A percentile compares a stretch with the other conserved stretches of the same genome.
phyloP scores from a whole-genome alignment of 2,113 vertebrate genomes.

The Chaetops frenatus region DNA sequence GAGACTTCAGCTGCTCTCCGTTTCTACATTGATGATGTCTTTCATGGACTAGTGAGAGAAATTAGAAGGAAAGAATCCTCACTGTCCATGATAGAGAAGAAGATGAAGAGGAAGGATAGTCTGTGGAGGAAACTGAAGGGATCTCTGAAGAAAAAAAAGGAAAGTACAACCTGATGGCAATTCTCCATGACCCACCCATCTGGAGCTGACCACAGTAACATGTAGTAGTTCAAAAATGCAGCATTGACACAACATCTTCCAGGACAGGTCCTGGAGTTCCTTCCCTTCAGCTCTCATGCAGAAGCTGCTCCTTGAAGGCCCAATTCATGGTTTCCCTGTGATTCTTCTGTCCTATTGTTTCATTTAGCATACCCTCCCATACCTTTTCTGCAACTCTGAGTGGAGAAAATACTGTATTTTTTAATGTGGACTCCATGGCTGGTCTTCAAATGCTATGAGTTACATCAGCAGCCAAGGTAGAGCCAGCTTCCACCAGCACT shows the following conservation, averaged over 20 bases:
- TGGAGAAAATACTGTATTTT: not conserved
- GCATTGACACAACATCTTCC: constrained; percentile 12
- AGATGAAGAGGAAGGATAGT: constrained; percentile 70
- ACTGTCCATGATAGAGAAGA: constrained; percentile 65
- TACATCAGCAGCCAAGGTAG: not conserved
- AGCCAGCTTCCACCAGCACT: not conserved
- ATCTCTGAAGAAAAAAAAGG: constrained; percentile 75
- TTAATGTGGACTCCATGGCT: not conserved
- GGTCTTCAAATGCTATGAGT: not conserved
- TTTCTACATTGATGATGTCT: constrained; percentile 81
- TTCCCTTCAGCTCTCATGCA: not conserved
- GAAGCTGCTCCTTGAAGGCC: not conserved
- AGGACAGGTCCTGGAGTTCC: not conserved
- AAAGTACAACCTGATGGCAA: constrained; percentile 60
- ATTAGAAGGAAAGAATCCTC: constrained; percentile 75
- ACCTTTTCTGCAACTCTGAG: not conserved
- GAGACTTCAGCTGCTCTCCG: constrained; percentile 80
- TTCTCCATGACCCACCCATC: not conserved
- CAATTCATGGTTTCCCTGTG: not conserved
- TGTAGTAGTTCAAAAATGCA: constrained; percentile 7
- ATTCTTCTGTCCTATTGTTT: constrained; percentile 1
- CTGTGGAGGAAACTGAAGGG: constrained; percentile 77
- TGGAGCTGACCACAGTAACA: not conserved
- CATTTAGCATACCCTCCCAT: not conserved
- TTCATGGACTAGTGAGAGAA: constrained; percentile 79